Conservation (phyloP, 2,888 invertebrate species). For the Cactoblastis cactorum region DNA sequence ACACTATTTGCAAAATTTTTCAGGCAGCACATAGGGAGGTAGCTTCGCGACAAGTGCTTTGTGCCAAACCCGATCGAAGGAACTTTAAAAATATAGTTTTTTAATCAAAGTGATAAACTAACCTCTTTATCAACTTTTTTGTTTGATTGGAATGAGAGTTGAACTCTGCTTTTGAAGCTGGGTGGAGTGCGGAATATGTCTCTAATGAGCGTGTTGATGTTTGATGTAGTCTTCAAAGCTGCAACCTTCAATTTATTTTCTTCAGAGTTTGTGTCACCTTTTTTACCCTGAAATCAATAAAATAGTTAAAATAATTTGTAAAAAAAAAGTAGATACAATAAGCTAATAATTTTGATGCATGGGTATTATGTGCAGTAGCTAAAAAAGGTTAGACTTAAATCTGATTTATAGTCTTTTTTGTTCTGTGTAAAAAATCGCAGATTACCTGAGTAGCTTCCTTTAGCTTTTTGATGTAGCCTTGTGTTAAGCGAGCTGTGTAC, state of each 20-base stretch:
- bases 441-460: constrained; percentile 80
- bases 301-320: neutral
- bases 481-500: constrained; percentile 94
- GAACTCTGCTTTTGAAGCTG: constrained; percentile 90
- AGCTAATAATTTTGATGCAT: neutral
- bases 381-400: too few species aligned
- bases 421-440: too few species aligned
- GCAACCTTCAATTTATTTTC: constrained; percentile 88
- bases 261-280: constrained; percentile 85
- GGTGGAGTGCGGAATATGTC: constrained; percentile 97
- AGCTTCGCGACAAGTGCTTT: too few species aligned
- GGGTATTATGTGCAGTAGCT: too few species aligned
- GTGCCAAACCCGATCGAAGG: too few species aligned
- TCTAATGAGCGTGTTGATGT: constrained; percentile 94
- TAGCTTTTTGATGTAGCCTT: constrained; percentile 87
- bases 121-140: constrained; percentile 67
- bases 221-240: constrained; percentile 93
- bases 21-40: too few species aligned
- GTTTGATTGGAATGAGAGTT: constrained; percentile 81
- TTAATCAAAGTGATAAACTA: too few species aligned
- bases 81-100: too few species aligned
- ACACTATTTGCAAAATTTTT: too few species aligned
- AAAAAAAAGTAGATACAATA: too few species aligned
- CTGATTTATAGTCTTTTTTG: too few species aligned
- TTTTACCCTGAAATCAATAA: constrained; percentile 79